Conservation (phyloP, 2,113 vertebrate genomes). For the Carassius carassius region DNA sequence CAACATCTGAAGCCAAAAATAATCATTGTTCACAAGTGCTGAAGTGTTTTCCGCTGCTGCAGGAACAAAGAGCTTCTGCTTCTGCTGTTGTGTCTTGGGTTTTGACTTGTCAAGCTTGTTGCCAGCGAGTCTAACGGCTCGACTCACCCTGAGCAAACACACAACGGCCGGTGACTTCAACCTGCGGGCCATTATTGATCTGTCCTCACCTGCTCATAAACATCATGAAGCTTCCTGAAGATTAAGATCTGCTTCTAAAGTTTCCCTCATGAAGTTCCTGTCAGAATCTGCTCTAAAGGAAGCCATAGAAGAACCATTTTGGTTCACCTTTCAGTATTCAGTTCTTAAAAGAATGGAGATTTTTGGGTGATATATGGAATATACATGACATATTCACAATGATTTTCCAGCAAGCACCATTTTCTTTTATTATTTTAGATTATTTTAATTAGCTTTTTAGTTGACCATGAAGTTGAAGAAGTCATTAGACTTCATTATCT, state of each 20-base stretch:
- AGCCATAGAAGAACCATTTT: too few species aligned
- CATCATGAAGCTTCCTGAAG: too few species aligned
- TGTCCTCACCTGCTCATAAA: neutral
- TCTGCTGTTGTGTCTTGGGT: conserved; percentile 37
- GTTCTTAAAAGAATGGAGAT: too few species aligned
- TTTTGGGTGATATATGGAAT: neutral
- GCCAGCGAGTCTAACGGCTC: conserved; percentile 48
- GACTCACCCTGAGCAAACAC: conserved; percentile 34
- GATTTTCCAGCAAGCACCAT: too few species aligned
- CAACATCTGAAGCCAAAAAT: neutral
- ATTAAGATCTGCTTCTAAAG: neutral
- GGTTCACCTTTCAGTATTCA: too few species aligned
- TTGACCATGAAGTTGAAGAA: neutral
- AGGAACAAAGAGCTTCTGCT: conserved; percentile 39
- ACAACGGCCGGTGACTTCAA: neutral
- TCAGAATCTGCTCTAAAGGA: too few species aligned
- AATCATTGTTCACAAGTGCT: conserved; percentile 2
- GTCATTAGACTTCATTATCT: neutral
- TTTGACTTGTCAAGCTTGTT: conserved; percentile 54
- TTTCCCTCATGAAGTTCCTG: too few species aligned
- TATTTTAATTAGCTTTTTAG: too few species aligned
- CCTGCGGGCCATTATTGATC: neutral
- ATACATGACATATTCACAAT: neutral
- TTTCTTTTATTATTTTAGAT: too few species aligned
- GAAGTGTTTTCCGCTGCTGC: conserved; percentile 54